Conservation (phyloP, 2,888 invertebrate species). For the Cactoblastis cactorum region DNA sequence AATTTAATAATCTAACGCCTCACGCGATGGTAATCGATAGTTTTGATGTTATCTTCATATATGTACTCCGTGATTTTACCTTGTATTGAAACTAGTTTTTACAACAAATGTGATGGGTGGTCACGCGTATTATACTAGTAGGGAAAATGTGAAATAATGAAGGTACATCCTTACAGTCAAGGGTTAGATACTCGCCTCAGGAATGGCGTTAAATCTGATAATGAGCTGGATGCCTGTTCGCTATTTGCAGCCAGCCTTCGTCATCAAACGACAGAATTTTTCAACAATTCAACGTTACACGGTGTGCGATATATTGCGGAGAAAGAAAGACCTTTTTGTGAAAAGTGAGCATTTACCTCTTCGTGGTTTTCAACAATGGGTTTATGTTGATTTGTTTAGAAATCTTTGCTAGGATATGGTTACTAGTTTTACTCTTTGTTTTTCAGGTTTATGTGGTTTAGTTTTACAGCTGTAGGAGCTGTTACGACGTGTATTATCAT, state of each 20-base stretch:
- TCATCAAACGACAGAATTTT: slow-evolving; percentile 86
- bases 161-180: slow-evolving; percentile 43
- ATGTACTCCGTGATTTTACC: background rate
- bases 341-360: slow-evolving; percentile 79
- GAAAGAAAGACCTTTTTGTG: slow-evolving; percentile 85
- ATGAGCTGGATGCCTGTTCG: slow-evolving; percentile 41
- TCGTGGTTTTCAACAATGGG: too few species aligned
- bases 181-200: slow-evolving; percentile 30
- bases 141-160: slow-evolving; percentile 43
- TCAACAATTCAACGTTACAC: slow-evolving; percentile 87
- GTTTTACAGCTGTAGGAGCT: slow-evolving; percentile 84
- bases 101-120: background rate
- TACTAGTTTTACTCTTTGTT: too few species aligned
- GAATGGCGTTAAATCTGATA: slow-evolving; percentile 29
- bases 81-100: background rate
- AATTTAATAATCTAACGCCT: slow-evolving; percentile 11
- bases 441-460: slow-evolving; percentile 88
- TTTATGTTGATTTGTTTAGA: too few species aligned
- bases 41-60: slow-evolving; percentile 44
- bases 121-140: slow-evolving; percentile 1
- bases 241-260: slow-evolving; percentile 82
- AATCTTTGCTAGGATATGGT: too few species aligned
- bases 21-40: slow-evolving; percentile 55
- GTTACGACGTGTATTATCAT: slow-evolving; percentile 87
- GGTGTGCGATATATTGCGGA: slow-evolving; percentile 90